Evolutionary conservation across 2,888 invertebrate species (phyloP).

Genomic region (Acleris cristana): DNA sequence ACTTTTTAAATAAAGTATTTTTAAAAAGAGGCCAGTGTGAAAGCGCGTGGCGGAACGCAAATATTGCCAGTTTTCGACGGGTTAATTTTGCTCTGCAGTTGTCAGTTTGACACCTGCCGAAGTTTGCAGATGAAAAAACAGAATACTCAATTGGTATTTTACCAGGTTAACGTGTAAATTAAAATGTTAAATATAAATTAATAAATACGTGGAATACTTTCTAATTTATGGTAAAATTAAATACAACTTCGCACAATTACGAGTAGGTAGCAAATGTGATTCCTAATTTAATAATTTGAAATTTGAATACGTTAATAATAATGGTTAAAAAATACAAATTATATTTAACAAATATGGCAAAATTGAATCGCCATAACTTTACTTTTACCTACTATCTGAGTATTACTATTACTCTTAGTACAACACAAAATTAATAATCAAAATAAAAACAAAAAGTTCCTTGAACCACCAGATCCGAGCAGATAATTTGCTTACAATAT

Average conservation of each 20-base stretch:
- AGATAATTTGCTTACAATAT: slow-evolving; percentile 85
- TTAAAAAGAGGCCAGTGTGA: background rate
- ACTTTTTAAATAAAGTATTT: no score
- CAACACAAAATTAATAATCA: slow-evolving; percentile 45
- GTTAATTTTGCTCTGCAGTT: background rate
- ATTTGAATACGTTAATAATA: no score
- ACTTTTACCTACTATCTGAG: background rate
- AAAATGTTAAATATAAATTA: background rate
- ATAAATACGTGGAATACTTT: background rate
- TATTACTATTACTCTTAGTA: slow-evolving; percentile 3
- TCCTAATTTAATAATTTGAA: no score
- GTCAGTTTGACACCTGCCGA: background rate
- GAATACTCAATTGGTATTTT: no score
- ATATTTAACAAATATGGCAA: no score
- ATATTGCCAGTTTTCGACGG: background rate
- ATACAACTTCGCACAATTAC: no score
- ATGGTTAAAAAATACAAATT: no score
- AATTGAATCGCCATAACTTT: background rate
- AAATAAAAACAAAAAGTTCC: slow-evolving; percentile 53
- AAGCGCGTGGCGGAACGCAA: background rate
- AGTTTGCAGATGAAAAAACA: no score
- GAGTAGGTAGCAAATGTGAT: no score
- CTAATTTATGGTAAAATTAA: no score
- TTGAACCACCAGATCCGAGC: slow-evolving; percentile 73
- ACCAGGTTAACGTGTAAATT: background rate